Percentiles rank a stretch among this genome's conserved stretches.
Evolutionary conservation across 2,113 vertebrate genomes (phyloP).

Genomic region (Platichthys stellatus): DNA sequence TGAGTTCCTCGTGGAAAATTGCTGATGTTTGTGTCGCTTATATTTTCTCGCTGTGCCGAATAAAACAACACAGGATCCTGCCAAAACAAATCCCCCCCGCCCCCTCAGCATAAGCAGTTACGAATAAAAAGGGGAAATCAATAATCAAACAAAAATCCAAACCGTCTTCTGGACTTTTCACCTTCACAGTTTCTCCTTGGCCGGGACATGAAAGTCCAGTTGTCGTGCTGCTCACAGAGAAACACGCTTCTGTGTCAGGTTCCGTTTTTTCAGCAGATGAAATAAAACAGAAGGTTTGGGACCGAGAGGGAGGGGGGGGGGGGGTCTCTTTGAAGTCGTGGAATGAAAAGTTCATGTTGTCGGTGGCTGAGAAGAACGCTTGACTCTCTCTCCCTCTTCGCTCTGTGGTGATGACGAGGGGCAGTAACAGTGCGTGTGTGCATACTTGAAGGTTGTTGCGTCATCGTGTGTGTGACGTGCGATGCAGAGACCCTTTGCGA

Average conservation of each 20-base stretch:
- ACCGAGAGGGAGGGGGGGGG: slow-evolving; percentile 7
- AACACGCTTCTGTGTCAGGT: slow-evolving; percentile 10
- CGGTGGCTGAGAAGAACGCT: slow-evolving; percentile 23
- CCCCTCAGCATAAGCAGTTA: slow-evolving; percentile 20
- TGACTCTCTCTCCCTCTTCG: background rate
- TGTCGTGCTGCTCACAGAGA: slow-evolving; percentile 5
- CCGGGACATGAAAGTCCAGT: slow-evolving; percentile 13
- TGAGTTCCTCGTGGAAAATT: slow-evolving; percentile 40
- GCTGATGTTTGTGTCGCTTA: slow-evolving; percentile 24
- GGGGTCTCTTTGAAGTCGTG: background rate
- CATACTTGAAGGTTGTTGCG: background rate
- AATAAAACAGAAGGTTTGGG: slow-evolving; percentile 54
- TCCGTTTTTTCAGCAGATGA: slow-evolving; percentile 13
- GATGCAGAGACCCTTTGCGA: slow-evolving; percentile 5
- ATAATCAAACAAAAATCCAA: slow-evolving; percentile 8
- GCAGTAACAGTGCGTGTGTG: background rate
- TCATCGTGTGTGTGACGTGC: background rate
- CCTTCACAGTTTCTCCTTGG: background rate
- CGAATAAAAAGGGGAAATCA: slow-evolving; percentile 27
- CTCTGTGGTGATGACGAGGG: background rate
- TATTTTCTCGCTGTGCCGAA: slow-evolving; percentile 24
- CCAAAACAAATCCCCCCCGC: slow-evolving; percentile 4
- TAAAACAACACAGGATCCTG: slow-evolving; percentile 17
- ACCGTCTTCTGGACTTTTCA: slow-evolving; percentile 16
- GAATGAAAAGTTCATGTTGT: slow-evolving; percentile 21